Conservation (phyloP, 2,888 invertebrate species). For the Vanessa cardui region DNA sequence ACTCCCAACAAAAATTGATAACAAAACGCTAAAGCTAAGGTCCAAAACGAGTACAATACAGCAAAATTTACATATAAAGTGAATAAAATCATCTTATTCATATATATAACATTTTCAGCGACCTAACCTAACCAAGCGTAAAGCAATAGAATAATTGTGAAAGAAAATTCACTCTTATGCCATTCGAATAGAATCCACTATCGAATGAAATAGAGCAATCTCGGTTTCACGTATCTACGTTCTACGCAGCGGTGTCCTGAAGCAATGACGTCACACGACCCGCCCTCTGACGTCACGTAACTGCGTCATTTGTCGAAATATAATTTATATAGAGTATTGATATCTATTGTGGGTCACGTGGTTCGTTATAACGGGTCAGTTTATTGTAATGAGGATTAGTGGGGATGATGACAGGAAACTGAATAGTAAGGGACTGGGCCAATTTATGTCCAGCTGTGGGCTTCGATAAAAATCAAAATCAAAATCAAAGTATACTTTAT, state of each 20-base stretch:
- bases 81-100: slow-evolving; percentile 7
- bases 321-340: background rate
- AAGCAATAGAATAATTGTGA: slow-evolving; percentile 17
- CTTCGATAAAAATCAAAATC: too few relatives aligned
- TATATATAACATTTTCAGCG: slow-evolving; percentile 14
- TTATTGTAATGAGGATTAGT: too few relatives aligned
- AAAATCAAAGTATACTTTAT: too few relatives aligned
- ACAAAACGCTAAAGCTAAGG: background rate
- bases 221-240: slow-evolving; percentile 49
- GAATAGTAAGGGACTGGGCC: too few relatives aligned
- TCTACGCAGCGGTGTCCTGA: slow-evolving; percentile 45
- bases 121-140: slow-evolving; percentile 38
- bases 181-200: slow-evolving; percentile 29
- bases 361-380: too few relatives aligned
- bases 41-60: background rate
- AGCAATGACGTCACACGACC: slow-evolving; percentile 53
- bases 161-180: slow-evolving; percentile 31
- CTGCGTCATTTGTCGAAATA: slow-evolving; percentile 34
- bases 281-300: slow-evolving; percentile 49
- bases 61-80: background rate
- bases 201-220: slow-evolving; percentile 24
- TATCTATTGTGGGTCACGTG: too few relatives aligned
- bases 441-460: too few relatives aligned
- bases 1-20: background rate
- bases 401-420: too few relatives aligned